These are phyloP conservation scores for Cenopis cana DNA, from an alignment of 2,888 invertebrate species.

Conservation along the genomic window DNA sequence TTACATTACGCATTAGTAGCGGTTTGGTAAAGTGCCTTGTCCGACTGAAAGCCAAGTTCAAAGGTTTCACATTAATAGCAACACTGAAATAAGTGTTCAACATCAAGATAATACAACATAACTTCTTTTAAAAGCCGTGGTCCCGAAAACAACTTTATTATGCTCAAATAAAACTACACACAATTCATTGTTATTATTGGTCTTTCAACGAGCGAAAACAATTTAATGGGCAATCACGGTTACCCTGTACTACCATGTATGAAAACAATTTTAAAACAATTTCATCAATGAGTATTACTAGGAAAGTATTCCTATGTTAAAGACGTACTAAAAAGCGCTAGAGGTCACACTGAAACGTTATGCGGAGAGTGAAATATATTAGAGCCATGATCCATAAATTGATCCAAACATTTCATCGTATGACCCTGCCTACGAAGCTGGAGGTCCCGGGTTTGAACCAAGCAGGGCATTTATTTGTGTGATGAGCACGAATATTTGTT, in stretches of 20 bases:
- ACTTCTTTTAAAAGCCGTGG: constrained; percentile 59
- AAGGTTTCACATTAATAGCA: constrained; percentile 41
- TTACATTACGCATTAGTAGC: not conserved
- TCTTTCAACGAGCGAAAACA: constrained; percentile 30
- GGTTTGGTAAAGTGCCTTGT: not conserved
- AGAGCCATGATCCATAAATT: too few species aligned
- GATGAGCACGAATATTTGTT: too few species aligned
- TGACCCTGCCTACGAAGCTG: too few species aligned
- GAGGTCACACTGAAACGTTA: not conserved
- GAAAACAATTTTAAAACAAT: constrained; percentile 54
- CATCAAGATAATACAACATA: constrained; percentile 47
- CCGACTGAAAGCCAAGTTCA: constrained; percentile 13
- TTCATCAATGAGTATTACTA: constrained; percentile 50
- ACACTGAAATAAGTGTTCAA: constrained; percentile 50
- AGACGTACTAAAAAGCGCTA: not conserved
- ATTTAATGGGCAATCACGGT: constrained; percentile 47
- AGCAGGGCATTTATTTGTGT: too few species aligned
- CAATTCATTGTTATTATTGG: constrained; percentile 57
- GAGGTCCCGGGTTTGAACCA: too few species aligned
- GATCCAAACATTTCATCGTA: too few species aligned
- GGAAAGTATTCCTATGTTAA: constrained; percentile 15
- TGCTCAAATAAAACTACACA: constrained; percentile 54
- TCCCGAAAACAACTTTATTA: constrained; percentile 63
- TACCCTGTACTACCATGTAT: constrained; percentile 74
- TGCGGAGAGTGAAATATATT: not conserved